These are phyloP conservation scores for Drosophila tani DNA, from an alignment of 1,140 invertebrate genomes.

Conservation along the genomic window DNA sequence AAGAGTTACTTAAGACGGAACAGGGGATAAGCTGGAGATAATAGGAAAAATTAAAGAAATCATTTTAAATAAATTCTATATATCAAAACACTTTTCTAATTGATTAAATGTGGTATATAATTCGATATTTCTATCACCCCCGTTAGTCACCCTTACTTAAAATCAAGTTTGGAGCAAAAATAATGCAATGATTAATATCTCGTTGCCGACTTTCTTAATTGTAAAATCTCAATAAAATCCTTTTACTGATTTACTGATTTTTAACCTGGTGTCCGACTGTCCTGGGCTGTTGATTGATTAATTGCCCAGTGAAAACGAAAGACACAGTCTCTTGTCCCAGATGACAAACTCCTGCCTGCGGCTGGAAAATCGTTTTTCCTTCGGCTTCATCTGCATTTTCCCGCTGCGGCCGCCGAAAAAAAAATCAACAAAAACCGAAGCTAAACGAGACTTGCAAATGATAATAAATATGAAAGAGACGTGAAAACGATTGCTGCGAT, in stretches of 20 bases:
- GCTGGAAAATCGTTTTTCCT: slow-evolving; percentile 36
- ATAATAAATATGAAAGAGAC: slow-evolving; percentile 63
- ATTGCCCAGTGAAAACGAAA: slow-evolving; percentile 44
- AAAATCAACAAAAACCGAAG: slow-evolving; percentile 10
- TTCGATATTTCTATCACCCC: too few species aligned
- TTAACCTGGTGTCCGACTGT: slow-evolving; percentile 3
- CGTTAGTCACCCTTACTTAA: neutral
- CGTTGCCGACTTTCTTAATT: slow-evolving; percentile 20
- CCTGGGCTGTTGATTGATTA: slow-evolving; percentile 35
- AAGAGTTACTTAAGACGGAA: slow-evolving; percentile 2
- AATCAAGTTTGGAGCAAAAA: neutral
- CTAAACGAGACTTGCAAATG: slow-evolving; percentile 51
- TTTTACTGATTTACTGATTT: slow-evolving; percentile 8
- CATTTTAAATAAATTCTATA: too few species aligned
- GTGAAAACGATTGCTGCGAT: slow-evolving; percentile 69
- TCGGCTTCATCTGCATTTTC: slow-evolving; percentile 52
- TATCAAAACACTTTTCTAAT: too few species aligned
- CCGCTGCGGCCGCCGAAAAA: neutral
- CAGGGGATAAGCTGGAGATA: neutral
- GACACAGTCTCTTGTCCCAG: slow-evolving; percentile 34
- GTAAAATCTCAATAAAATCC: slow-evolving; percentile 44
- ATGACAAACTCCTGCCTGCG: slow-evolving; percentile 50
- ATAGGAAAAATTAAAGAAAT: too few species aligned
- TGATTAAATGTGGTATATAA: too few species aligned
- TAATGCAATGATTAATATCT: slow-evolving; percentile 11